Conservation (phyloP, 2,888 invertebrate genomes). For the Mystacides longicornis region DNA sequence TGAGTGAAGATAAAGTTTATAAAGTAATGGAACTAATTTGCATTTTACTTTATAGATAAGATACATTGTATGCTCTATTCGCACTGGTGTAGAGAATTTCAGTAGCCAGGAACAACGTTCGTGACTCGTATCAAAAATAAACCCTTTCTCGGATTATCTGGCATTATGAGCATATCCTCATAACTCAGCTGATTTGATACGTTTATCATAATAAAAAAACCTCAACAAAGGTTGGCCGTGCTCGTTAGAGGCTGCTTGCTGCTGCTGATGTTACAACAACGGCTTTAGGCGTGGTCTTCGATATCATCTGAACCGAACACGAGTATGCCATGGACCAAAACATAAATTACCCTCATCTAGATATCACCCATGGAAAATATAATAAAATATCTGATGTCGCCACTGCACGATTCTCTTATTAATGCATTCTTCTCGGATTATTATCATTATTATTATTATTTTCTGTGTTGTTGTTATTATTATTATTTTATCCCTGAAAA, state of each 20-base stretch:
- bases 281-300: slow-evolving; percentile 11
- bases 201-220: neutral
- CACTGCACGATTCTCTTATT: neutral
- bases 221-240: too few relatives aligned
- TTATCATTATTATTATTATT: slow-evolving; percentile 1
- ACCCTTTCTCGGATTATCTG: too few relatives aligned
- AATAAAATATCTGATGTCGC: slow-evolving; percentile 9
- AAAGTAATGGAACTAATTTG: too few relatives aligned
- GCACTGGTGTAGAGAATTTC: too few relatives aligned
- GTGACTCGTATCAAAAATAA: too few relatives aligned
- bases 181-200: neutral
- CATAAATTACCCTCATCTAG: slow-evolving; percentile 14
- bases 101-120: too few relatives aligned
- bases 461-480: neutral
- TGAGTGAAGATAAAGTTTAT: too few relatives aligned
- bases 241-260: neutral
- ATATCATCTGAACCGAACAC: slow-evolving; percentile 17
- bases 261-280: neutral
- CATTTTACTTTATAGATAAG: too few relatives aligned
- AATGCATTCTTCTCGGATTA: slow-evolving; percentile 2
- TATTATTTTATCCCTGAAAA: neutral
- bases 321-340: slow-evolving; percentile 11
- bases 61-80: too few relatives aligned
- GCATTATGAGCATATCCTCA: too few relatives aligned
- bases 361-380: slow-evolving; percentile 7